Base-by-base conservation (phyloP, 2,113 vertebrate genomes). In the Eira barbara region DNA sequence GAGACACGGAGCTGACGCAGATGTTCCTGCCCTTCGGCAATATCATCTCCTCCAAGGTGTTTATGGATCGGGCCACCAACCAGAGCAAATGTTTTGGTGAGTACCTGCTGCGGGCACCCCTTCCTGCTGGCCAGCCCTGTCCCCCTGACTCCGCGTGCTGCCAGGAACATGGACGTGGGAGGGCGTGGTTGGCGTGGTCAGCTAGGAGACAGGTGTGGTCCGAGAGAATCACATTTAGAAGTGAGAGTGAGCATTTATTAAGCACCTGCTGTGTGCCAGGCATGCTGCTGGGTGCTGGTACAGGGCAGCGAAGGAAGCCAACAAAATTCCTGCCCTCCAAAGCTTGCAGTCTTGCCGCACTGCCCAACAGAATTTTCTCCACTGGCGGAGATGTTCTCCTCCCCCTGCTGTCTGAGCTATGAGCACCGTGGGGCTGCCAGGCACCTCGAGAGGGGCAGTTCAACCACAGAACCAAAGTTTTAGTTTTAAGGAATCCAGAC, bases 71-170 rank as follows among this genome's bases (percentile, higher is more conserved):
- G 94, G 99, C 99, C 93, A 99, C 99, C 98, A 99, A 99, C 98
- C 99, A 99, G 99, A 99, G 99, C 99, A 99, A 99, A 98, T 99
- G 99, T 99, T 99, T 99, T 87, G 99, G 99, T 99, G 97, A 99
- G 99, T 98, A 25, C 34, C 55, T 2, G 31, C 23, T 0, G 11
- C 0, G 5, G 73, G 14, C 2, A 0, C 21, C 76, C 10, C 45
- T 29, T 34, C 52, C 82, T 6, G 82, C 85, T 7, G 13, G 11
- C 55, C 1, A 17, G 39, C 7, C 84, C 67, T 0, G 0, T 34
- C 36, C 65, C 23, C 65, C 23, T 0, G 13, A 76, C 25, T 0
- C 1, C 0, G 1, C 47, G 18, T 7, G 57, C 34, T 0, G 2
- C n/a, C n/a, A 12, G 34, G n/a, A 34, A 20, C 17, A 7, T 23